phyloP scores from a whole-genome alignment of 1,140 invertebrate genomes.

The Halesus radiatus region DNA sequence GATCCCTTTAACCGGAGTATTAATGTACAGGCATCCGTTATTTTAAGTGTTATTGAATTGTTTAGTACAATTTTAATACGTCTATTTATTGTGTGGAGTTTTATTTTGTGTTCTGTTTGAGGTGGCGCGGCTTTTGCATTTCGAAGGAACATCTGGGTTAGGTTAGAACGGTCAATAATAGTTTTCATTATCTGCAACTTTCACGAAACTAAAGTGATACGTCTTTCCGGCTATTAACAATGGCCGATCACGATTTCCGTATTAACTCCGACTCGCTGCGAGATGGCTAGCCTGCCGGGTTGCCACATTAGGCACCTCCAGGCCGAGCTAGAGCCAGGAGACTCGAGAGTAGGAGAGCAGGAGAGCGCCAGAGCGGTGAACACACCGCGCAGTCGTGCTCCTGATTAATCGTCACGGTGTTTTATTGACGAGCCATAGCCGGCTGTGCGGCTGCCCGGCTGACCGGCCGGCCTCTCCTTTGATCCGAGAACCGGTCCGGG shows the following conservation, averaged over 20 bases:
- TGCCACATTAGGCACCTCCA: neutral
- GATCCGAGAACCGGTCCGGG: slow-evolving; percentile 23
- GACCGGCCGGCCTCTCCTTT: slow-evolving; percentile 3
- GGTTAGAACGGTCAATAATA: too few species aligned
- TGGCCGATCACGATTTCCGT: slow-evolving; percentile 27
- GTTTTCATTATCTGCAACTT: too few species aligned
- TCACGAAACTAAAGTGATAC: neutral
- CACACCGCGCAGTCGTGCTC: neutral
- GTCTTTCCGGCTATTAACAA: neutral
- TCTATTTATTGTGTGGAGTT: too few species aligned
- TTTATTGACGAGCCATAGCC: slow-evolving; percentile 25
- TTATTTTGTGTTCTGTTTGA: too few species aligned
- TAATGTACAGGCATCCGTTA: too few species aligned
- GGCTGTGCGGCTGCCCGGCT: neutral
- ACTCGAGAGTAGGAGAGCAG: too few species aligned
- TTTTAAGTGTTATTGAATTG: too few species aligned
- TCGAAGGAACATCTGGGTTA: too few species aligned
- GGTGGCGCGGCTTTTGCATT: too few species aligned
- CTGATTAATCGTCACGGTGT: slow-evolving; percentile 32
- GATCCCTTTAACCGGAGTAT: too few species aligned
- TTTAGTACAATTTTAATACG: too few species aligned
- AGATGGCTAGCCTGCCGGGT: neutral
- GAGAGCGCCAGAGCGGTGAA: too few species aligned
- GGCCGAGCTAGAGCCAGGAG: neutral
- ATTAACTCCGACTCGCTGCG: neutral